Percentiles rank a stretch among this genome's conserved stretches.
Conservation (phyloP, 64 coral and sea anemone species). For the Anthopleura sola region DNA sequence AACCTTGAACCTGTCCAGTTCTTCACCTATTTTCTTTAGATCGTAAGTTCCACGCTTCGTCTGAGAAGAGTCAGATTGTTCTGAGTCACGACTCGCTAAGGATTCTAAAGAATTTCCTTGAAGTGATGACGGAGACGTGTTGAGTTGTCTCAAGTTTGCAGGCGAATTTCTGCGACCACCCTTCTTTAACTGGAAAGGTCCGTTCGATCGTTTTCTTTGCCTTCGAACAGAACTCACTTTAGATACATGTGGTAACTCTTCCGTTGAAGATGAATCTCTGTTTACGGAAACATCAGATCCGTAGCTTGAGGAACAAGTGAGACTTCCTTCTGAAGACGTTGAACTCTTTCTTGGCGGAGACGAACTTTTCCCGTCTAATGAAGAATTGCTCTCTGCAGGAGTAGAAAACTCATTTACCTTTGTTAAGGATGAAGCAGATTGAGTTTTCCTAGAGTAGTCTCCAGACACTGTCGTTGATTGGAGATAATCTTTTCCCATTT, state of each 20-base stretch:
- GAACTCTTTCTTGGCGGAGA: constrained; percentile 7
- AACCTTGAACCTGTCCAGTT: constrained; percentile 41
- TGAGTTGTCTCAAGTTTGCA: background rate
- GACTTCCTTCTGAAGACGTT: constrained; percentile 16
- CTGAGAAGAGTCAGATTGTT: background rate
- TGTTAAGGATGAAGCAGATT: background rate
- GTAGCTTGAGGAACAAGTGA: background rate
- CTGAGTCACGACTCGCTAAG: background rate
- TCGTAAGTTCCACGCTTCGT: constrained; percentile 76
- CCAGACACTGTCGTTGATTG: background rate
- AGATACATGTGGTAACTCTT: background rate
- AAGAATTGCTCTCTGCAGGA: background rate
- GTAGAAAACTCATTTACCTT: background rate
- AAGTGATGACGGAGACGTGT: background rate
- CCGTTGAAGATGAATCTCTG: constrained; percentile 7
- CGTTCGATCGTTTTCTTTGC: background rate
- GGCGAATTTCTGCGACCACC: background rate
- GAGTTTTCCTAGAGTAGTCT: background rate
- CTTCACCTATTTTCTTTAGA: constrained; percentile 59
- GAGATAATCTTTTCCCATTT: background rate
- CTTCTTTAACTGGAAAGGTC: background rate
- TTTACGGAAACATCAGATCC: constrained; percentile 1
- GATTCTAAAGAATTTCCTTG: background rate
- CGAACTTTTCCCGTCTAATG: background rate
- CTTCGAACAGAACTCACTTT: background rate